phyloP scores from a whole-genome alignment of 2,797 vertebrate species.

The Spondyliosoma cantharus region DNA sequence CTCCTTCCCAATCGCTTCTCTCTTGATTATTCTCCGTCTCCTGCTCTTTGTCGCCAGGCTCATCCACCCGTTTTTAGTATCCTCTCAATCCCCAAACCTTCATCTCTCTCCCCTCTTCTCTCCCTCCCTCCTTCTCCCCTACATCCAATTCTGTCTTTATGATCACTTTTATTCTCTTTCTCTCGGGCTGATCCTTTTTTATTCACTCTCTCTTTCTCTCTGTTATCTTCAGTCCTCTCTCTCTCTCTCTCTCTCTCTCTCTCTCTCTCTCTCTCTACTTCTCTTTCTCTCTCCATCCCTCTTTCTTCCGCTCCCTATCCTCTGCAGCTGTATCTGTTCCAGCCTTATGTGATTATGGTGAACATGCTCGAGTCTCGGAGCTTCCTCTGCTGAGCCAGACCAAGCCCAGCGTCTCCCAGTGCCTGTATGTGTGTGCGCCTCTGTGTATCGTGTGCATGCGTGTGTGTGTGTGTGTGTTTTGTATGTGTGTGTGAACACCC shows the following conservation, averaged over 20 bases:
- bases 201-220: background rate
- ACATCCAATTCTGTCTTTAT: conserved; percentile 47
- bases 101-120: conserved; percentile 27
- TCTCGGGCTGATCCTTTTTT: conserved; percentile 61
- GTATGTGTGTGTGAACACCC: conserved; percentile 19
- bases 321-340: conserved; percentile 69
- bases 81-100: conserved; percentile 55
- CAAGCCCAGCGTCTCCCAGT: conserved; percentile 11
- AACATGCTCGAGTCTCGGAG: conserved; percentile 64
- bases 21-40: conserved; percentile 55
- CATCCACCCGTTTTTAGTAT: conserved; percentile 56
- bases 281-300: background rate
- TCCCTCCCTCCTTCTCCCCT: conserved; percentile 2
- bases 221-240: conserved; percentile 10
- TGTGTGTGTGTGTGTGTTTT: conserved; percentile 5
- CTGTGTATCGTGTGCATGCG: too few relatives aligned
- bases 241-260: background rate
- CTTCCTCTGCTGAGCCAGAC: conserved; percentile 54
- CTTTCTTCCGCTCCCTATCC: conserved; percentile 24
- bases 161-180: conserved; percentile 47
- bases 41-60: conserved; percentile 55
- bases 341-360: conserved; percentile 73
- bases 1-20: conserved; percentile 37
- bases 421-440: conserved; percentile 8
- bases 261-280: background rate